Percentiles rank a stretch among this genome's conserved stretches.
Evolutionary conservation across 1,140 invertebrate genomes (phyloP).

Genomic region (Aplysia californica): DNA sequence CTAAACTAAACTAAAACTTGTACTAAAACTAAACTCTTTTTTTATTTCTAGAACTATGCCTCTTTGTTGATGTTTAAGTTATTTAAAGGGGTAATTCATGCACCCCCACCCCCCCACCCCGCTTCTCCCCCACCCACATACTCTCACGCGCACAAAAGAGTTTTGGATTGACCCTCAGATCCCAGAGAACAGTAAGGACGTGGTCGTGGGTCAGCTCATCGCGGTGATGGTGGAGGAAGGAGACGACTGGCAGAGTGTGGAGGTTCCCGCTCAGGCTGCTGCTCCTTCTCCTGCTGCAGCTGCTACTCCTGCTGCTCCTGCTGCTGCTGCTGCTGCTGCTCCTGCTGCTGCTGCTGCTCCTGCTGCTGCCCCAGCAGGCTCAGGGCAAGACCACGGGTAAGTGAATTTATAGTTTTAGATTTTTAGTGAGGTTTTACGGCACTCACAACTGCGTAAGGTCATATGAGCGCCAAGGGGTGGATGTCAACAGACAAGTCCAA

Average conservation of each 20-base stretch:
- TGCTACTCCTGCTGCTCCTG: constrained; percentile 14
- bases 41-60: not conserved
- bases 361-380: too few species aligned
- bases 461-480: too few species aligned
- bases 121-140: too few species aligned
- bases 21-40: not conserved
- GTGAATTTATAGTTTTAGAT: too few species aligned
- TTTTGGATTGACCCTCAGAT: too few species aligned
- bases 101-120: too few species aligned
- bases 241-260: constrained; percentile 78
- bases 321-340: constrained; percentile 17
- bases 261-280: constrained; percentile 52
- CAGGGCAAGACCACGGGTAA: constrained; percentile 3
- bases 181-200: constrained; percentile 82
- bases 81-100: too few species aligned
- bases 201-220: constrained; percentile 86
- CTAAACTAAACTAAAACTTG: not conserved
- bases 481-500: too few species aligned
- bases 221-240: constrained; percentile 89
- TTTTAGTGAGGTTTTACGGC: too few species aligned
- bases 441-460: too few species aligned
- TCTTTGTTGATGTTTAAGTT: not conserved
- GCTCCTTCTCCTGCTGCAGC: constrained; percentile 49
- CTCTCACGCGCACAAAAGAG: too few species aligned
- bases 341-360: constrained; percentile 11